Conservation (phyloP, 2,113 vertebrate genomes). For the Mustela lutreola region DNA sequence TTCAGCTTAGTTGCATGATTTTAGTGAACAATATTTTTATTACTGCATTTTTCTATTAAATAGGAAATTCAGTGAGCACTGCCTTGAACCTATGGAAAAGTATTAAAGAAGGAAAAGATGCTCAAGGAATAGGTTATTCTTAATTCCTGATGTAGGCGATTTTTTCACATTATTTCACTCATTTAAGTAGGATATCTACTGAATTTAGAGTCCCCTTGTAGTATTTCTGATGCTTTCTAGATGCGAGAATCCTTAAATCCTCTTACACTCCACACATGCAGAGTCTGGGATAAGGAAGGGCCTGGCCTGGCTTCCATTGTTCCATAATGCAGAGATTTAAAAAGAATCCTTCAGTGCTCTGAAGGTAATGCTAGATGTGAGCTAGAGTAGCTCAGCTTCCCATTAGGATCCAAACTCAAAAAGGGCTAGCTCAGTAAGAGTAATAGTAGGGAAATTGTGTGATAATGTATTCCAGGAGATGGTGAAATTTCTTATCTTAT, state of each 20-base stretch:
- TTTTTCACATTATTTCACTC: constrained; percentile 1
- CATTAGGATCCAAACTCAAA: neutral
- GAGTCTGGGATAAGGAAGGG: neutral
- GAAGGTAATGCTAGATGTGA: neutral
- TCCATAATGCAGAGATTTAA: neutral
- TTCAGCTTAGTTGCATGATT: constrained; percentile 11
- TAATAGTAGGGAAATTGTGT: constrained; percentile 75
- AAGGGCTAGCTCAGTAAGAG: neutral
- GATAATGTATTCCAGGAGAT: constrained; percentile 83
- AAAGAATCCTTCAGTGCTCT: neutral
- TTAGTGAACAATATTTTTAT: constrained; percentile 20
- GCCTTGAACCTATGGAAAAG: neutral
- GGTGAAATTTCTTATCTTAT: constrained; percentile 85
- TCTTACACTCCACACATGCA: neutral
- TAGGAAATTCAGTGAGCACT: neutral
- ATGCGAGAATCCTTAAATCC: neutral
- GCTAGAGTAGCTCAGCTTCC: neutral
- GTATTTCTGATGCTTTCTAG: neutral
- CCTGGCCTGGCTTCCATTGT: neutral
- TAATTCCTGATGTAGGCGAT: neutral
- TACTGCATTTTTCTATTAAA: neutral
- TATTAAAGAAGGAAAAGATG: neutral
- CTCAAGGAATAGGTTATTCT: neutral
- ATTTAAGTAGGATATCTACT: neutral
- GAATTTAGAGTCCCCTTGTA: neutral